Evolutionary conservation across 1,140 invertebrate genomes (phyloP), one percentile per base, ranked within the genome.

Genomic region (Sycobia sp.): DNA sequence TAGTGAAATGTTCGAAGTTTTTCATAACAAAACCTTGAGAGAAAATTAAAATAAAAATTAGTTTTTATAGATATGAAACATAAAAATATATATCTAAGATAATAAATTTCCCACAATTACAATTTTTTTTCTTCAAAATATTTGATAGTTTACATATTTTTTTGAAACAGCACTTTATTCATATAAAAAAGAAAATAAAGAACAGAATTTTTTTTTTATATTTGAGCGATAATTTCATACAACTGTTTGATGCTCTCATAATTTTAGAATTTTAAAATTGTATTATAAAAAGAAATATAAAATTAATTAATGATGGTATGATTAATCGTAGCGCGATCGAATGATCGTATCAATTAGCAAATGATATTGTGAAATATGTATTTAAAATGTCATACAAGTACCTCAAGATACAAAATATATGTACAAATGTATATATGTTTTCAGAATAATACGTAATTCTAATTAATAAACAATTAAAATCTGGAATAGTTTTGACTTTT

Each of bases 371-470:
- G 70, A 71, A 74, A 75, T 72, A 76, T 71, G 70, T 78, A 75
- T 77, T 75, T 74, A 76, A 71, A 67, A 73, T 77, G 76, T 74
- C 77, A 78, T 78, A 79, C 76, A 78, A 79, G 75, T 79, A 79
- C 76, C 77, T 79, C 77, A 78, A 76, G 73, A 78, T 77, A 76
- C 73, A 78, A 79, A 79, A 75, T 72, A 78, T 73, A 79, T 79
- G 77, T 79, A 79, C 77, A 79, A 79, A 79, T 79, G 77, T 79
- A 78, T 76, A 79, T 79, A 78, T 73, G 73, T 78, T 79, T 75
- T 76, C 77, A 79, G 62, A 76, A 77, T 75, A 75, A 75, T 77
- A 78, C 74, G 70, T 76, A 77, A 78, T 76, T 62, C 29, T 57
- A 63, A 63, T 63, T 51, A 57, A 63, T 63, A 57, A 57, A 50